phyloP scores from a whole-genome alignment of 2,113 vertebrate species.

The Eurypyga helias region DNA sequence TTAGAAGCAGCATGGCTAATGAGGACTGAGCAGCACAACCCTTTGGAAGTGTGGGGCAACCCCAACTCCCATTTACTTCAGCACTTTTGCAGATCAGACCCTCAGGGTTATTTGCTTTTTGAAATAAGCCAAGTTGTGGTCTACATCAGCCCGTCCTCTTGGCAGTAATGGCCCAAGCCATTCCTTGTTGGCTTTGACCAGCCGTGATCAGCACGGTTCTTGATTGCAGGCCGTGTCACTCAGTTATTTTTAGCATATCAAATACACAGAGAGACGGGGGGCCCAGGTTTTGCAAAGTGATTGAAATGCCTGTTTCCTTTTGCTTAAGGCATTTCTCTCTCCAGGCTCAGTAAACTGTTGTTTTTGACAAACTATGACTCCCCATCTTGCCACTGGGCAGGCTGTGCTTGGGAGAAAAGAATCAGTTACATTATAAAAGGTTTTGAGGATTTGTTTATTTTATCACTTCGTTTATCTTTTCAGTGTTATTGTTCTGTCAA shows the following conservation, averaged over 20 bases:
- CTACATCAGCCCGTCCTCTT: not conserved
- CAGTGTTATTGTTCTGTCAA: not conserved
- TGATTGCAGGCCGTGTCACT: not conserved
- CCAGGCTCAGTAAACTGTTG: not conserved
- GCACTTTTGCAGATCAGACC: not conserved
- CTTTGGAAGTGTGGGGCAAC: not conserved
- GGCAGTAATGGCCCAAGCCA: not conserved
- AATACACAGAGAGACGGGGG: not conserved
- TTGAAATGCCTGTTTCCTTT: not conserved
- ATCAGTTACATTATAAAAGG: not conserved
- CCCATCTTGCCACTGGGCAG: not conserved
- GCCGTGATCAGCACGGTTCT: not conserved
- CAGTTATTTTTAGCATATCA: conserved; percentile 5
- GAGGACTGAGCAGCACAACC: conserved; percentile 6
- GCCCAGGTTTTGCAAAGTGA: not conserved
- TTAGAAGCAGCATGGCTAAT: not conserved
- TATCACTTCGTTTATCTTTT: not conserved
- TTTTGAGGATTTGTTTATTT: conserved; percentile 20
- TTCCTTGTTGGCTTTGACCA: not conserved
- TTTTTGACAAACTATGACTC: not conserved
- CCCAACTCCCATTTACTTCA: not conserved
- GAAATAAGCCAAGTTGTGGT: not conserved
- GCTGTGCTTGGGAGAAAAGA: not conserved
- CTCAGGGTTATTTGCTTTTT: conserved; percentile 3
- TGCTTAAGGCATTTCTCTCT: not conserved